phyloP scores from a whole-genome alignment of 2,797 vertebrate species.

The Tokudaia tokunoshimensis region DNA sequence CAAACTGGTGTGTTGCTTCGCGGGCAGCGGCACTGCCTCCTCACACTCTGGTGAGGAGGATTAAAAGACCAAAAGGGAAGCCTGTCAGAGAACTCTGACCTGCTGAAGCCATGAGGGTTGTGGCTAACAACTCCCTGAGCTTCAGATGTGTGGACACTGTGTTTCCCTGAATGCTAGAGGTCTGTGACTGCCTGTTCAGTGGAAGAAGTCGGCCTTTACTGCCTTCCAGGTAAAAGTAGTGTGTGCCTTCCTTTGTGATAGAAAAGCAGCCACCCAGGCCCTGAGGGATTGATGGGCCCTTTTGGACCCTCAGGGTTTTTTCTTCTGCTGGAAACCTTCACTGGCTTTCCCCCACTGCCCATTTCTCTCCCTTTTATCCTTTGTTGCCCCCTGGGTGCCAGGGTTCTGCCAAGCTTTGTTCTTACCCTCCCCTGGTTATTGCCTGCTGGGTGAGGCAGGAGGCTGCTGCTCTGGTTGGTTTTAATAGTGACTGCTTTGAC shows the following conservation, averaged over 20 bases:
- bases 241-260: not conserved
- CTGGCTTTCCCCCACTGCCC: not conserved
- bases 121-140: not conserved
- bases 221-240: not conserved
- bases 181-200: not conserved
- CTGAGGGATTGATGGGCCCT: not conserved
- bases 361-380: not conserved
- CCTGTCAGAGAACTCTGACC: not conserved
- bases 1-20: not conserved
- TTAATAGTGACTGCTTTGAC: constrained; percentile 6
- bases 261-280: not conserved
- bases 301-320: not conserved
- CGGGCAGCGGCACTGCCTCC: not conserved
- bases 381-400: not conserved
- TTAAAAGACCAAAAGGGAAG: not conserved
- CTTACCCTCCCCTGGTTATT: not conserved
- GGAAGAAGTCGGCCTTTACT: not conserved
- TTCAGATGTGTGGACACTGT: not conserved
- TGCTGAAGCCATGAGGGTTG: not conserved
- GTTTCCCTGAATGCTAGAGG: not conserved
- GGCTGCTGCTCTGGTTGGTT: not conserved
- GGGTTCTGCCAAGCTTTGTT: not conserved
- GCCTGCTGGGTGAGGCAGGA: not conserved
- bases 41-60: not conserved
- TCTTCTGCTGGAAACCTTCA: not conserved